phyloP scores from a whole-genome alignment of 2,888 invertebrate genomes.

The Drosophila multiciliata region DNA sequence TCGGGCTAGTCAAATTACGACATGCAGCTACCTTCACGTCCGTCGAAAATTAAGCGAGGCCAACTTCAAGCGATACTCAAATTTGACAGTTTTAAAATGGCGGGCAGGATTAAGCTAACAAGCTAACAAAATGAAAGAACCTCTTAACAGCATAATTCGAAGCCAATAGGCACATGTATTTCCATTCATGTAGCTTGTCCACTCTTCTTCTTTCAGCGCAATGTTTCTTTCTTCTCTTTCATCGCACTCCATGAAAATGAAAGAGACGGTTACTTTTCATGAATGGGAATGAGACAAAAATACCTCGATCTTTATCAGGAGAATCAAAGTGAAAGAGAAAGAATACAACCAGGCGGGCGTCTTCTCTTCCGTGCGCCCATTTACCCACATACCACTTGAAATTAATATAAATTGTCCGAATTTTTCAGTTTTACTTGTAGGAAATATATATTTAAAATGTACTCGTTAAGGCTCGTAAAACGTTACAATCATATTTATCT shows the following conservation, averaged over 20 bases:
- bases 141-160: no score
- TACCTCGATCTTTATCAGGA: constrained; percentile 11
- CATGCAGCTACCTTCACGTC: constrained; percentile 29
- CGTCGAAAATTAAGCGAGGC: constrained; percentile 4
- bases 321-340: constrained; percentile 17
- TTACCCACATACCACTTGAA: not conserved
- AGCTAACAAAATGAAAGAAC: not conserved
- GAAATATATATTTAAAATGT: not conserved
- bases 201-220: not conserved
- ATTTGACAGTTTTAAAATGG: constrained; percentile 44
- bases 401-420: constrained; percentile 7
- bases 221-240: not conserved
- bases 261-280: constrained; percentile 25
- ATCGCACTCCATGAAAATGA: constrained; percentile 16
- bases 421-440: not conserved
- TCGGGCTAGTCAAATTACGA: not conserved
- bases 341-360: not conserved
- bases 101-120: not conserved
- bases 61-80: constrained; percentile 23
- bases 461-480: constrained; percentile 67
- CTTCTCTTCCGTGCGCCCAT: constrained; percentile 1
- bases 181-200: not conserved
- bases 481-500: constrained; percentile 48
- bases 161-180: not conserved
- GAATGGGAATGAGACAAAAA: constrained; percentile 31